Evolutionary conservation across 1,140 invertebrate genomes (phyloP).

Genomic region (Drosophila seguyi): DNA sequence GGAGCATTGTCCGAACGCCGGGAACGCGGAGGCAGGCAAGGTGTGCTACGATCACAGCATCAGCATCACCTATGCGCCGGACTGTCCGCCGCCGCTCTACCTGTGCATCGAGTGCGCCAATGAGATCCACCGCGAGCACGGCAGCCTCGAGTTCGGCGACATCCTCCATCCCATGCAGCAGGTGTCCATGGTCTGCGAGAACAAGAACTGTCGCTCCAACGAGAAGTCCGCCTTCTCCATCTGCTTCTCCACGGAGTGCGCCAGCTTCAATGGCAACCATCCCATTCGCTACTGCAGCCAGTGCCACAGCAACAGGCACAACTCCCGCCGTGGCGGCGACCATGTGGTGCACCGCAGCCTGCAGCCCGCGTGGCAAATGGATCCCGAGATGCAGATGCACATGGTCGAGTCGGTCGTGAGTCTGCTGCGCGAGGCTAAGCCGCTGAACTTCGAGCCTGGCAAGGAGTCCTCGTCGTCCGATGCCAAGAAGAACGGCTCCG

Average conservation of each 20-base stretch:
- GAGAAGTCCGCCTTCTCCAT: conserved; percentile 98
- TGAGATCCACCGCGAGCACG: conserved; percentile 93
- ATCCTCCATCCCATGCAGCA: conserved; percentile 97
- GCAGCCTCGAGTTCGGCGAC: conserved; percentile 94
- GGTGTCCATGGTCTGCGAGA: conserved; percentile 97
- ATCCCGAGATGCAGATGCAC: conserved; percentile 95
- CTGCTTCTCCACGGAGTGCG: conserved; percentile 98
- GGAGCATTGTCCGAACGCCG: conserved; percentile 93
- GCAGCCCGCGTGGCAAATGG: conserved; percentile 94
- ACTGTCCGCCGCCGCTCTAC: conserved; percentile 96
- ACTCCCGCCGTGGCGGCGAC: conserved; percentile 92
- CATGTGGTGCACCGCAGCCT: conserved; percentile 96
- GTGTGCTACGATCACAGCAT: conserved; percentile 95
- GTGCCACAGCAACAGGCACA: conserved; percentile 95
- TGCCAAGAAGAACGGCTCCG: conserved; percentile 71
- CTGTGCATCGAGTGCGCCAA: conserved; percentile 98
- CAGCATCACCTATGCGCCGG: conserved; percentile 92
- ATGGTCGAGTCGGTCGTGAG: conserved; percentile 98
- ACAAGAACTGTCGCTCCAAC: conserved; percentile 97
- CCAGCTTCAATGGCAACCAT: conserved; percentile 97
- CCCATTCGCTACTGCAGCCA: conserved; percentile 97
- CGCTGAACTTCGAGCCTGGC: conserved; percentile 88
- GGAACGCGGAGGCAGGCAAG: conserved; percentile 94
- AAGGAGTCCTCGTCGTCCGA: conserved; percentile 65
- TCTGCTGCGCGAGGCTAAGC: conserved; percentile 92